These are phyloP conservation scores for Venustaconcha ellipsiformis DNA, from an alignment of 1,140 invertebrate genomes.

Conservation along the genomic window DNA sequence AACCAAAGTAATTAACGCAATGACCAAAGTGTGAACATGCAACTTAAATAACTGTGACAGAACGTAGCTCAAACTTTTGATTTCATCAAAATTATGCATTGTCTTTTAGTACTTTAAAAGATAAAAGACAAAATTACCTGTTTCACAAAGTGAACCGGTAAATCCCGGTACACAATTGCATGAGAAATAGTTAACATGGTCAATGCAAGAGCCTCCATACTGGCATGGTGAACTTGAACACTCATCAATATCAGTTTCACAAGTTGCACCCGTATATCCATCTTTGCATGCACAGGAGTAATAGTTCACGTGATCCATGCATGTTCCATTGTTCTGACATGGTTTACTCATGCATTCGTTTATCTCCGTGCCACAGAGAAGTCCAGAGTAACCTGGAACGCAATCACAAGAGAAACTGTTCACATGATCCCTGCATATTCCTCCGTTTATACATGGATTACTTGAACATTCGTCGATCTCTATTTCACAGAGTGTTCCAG, in stretches of 20 bases:
- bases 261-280: constrained; percentile 77
- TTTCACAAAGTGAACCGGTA: constrained; percentile 15
- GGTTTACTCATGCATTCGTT: constrained; percentile 2
- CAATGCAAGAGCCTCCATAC: constrained; percentile 89
- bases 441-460: background rate
- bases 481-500: constrained; percentile 5
- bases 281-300: constrained; percentile 62
- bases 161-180: constrained; percentile 58
- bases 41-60: no score
- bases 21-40: no score
- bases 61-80: no score
- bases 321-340: constrained; percentile 7
- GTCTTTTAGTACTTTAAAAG: no score
- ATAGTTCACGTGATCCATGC: constrained; percentile 57
- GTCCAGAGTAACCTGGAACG: background rate
- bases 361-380: constrained; percentile 1
- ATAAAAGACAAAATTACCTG: no score
- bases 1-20: no score
- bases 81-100: no score
- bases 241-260: constrained; percentile 85
- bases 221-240: constrained; percentile 90
- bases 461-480: constrained; percentile 3
- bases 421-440: background rate
- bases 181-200: constrained; percentile 65
- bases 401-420: background rate